A percentile compares a stretch with the other conserved stretches of the same genome.
phyloP scores from a whole-genome alignment of 92 coral and sea anemone genomes.

The Palythoa grandis region DNA sequence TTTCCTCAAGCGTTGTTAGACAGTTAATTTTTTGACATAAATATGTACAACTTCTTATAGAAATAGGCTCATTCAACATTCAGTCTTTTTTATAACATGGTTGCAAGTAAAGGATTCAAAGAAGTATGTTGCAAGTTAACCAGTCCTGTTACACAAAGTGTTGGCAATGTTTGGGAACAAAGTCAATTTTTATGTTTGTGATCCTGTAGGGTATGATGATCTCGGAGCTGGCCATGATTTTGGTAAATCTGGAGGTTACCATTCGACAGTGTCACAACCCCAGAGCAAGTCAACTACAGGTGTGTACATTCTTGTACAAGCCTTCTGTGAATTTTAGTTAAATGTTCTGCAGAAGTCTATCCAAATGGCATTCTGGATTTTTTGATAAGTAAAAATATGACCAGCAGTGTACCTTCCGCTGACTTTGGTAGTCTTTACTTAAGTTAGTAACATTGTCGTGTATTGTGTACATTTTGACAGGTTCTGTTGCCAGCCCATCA shows the following conservation, averaged over 20 bases:
- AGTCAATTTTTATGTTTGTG: background rate
- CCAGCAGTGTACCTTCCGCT: background rate
- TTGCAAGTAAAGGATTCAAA: no score
- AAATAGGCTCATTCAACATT: no score
- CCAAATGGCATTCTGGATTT: no score
- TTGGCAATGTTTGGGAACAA: background rate
- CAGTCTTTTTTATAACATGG: no score
- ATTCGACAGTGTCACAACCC: constrained; percentile 79
- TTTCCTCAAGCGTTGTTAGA: no score
- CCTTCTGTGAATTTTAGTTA: background rate
- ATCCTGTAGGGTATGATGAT: constrained; percentile 75
- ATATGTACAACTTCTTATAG: no score
- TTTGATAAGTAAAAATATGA: background rate
- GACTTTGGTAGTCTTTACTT: background rate
- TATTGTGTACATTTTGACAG: constrained; percentile 12
- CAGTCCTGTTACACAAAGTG: background rate
- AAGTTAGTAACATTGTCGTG: background rate
- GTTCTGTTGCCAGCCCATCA: constrained; percentile 74
- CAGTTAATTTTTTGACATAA: no score
- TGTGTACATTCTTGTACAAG: constrained; percentile 13
- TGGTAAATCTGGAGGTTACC: constrained; percentile 79
- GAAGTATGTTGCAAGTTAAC: background rate
- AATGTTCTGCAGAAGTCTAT: background rate
- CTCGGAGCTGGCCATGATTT: constrained; percentile 78
- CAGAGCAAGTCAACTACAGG: constrained; percentile 85